phyloP scores from a whole-genome alignment of 2,888 invertebrate species.

The Automeris io region DNA sequence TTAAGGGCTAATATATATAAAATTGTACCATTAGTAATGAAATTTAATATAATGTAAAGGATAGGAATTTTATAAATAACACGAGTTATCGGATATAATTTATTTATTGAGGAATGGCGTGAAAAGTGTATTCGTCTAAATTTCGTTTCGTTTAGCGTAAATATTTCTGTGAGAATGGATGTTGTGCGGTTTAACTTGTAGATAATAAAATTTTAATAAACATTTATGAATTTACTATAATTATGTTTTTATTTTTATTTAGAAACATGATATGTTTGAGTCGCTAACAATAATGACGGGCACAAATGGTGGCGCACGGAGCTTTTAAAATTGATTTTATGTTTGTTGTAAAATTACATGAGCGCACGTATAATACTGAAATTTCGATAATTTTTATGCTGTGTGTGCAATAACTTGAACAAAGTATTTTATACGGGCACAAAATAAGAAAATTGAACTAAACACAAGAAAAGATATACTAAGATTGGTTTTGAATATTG shows the following conservation, averaged over 20 bases:
- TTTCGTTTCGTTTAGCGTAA: constrained; percentile 11
- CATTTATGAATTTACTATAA: constrained; percentile 30
- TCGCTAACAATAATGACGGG: constrained; percentile 7
- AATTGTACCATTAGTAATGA: too few species aligned
- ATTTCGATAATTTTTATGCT: too few species aligned
- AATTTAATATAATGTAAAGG: not conserved
- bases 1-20: too few species aligned
- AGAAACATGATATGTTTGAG: constrained; percentile 14
- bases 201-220: constrained; percentile 40
- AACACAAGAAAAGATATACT: too few species aligned
- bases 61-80: constrained; percentile 14
- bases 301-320: not conserved
- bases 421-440: too few species aligned
- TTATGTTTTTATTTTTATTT: constrained; percentile 24
- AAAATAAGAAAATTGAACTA: too few species aligned
- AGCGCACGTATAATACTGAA: too few species aligned
- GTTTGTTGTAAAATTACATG: not conserved
- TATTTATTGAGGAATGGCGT: constrained; percentile 60
- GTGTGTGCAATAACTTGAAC: too few species aligned
- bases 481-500: too few species aligned
- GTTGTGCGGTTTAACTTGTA: constrained; percentile 25
- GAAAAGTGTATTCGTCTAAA: not conserved
- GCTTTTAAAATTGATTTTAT: not conserved
- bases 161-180: constrained; percentile 21
- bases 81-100: constrained; percentile 28